phyloP scores from a whole-genome alignment of 2,888 invertebrate genomes.

The Caenorhabditis sulstoni region DNA sequence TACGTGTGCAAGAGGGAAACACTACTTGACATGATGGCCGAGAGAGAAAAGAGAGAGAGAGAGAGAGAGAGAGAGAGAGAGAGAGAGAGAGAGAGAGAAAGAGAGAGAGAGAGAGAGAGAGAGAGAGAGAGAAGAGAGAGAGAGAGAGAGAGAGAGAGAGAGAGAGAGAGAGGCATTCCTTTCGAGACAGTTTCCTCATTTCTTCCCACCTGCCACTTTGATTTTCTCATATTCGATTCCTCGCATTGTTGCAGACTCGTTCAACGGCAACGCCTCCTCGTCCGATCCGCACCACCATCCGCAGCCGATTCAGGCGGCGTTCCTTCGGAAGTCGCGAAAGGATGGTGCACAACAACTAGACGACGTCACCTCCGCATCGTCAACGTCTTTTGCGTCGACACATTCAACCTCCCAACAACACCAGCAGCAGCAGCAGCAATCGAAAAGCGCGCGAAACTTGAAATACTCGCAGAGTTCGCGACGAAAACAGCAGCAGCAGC shows the following conservation, averaged over 20 bases:
- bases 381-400: conserved; percentile 18
- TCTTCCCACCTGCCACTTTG: too few relatives aligned
- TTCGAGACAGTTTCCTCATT: too few relatives aligned
- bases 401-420: conserved; percentile 16
- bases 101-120: too few relatives aligned
- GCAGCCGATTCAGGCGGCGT: conserved; percentile 63
- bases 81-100: too few relatives aligned
- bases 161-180: too few relatives aligned
- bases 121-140: too few relatives aligned
- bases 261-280: conserved; percentile 51
- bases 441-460: conserved; percentile 51
- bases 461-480: conserved; percentile 59
- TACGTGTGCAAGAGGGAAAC: too few relatives aligned
- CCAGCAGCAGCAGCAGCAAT: conserved; percentile 5
- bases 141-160: too few relatives aligned
- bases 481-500: conserved; percentile 53
- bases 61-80: too few relatives aligned
- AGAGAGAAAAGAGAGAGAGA: too few relatives aligned
- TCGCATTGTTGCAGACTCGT: conserved; percentile 64
- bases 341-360: conserved; percentile 51
- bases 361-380: conserved; percentile 15
- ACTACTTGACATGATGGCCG: too few relatives aligned
- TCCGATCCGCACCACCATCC: conserved; percentile 30
- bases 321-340: conserved; percentile 57
- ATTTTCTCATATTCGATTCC: too few relatives aligned